Evolutionary conservation across 2,113 vertebrate genomes (phyloP).

Genomic region (Calyptommatus sinebrachiatus): DNA sequence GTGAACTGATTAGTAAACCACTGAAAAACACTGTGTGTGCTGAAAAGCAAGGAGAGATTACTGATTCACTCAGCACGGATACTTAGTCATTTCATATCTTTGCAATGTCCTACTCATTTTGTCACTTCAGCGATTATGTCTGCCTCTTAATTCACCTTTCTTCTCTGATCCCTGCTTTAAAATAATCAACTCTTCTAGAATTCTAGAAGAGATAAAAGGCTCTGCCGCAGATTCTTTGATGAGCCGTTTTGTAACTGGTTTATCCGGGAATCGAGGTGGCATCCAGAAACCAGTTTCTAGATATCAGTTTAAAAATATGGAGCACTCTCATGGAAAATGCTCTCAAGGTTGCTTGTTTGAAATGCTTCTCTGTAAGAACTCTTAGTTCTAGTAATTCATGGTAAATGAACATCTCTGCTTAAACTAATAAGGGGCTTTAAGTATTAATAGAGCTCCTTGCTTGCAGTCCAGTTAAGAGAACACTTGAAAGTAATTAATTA

Average conservation of each 20-base stretch:
- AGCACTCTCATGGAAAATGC: constrained; percentile 2
- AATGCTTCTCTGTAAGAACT: neutral
- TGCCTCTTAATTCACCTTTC: neutral
- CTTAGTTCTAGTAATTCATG: neutral
- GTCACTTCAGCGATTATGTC: neutral
- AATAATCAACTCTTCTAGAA: neutral
- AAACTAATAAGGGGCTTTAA: neutral
- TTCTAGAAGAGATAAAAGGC: neutral
- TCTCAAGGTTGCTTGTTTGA: neutral
- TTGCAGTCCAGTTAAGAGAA: neutral
- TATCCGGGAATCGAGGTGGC: neutral
- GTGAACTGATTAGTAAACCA: neutral
- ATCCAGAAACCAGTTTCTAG: neutral
- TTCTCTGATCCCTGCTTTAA: neutral
- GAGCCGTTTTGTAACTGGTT: constrained; percentile 11
- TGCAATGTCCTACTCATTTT: constrained; percentile 8
- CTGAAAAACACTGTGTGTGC: neutral
- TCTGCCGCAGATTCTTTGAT: neutral
- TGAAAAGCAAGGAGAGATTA: neutral
- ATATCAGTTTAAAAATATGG: neutral
- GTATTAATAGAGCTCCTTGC: neutral
- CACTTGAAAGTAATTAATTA: neutral
- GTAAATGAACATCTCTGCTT: neutral
- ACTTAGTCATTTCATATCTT: neutral
- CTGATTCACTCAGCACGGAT: constrained; percentile 20